A percentile compares a stretch with the other conserved stretches of the same genome.
Evolutionary conservation across 2,888 invertebrate genomes (phyloP).

Genomic region (Ormia ochracea): DNA sequence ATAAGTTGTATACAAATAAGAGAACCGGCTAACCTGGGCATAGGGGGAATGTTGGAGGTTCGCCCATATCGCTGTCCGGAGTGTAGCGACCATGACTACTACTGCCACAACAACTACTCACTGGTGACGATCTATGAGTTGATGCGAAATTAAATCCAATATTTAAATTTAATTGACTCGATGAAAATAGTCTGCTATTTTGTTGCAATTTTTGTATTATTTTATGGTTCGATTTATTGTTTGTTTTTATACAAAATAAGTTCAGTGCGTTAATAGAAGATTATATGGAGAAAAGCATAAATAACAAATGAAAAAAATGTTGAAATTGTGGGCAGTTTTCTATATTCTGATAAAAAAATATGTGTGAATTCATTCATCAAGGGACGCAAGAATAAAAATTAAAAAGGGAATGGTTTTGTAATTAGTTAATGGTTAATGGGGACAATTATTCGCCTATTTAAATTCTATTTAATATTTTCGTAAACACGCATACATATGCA

Average conservation of each 20-base stretch:
- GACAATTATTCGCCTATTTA: background rate
- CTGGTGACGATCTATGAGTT: constrained; percentile 77
- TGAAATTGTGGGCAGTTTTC: no score
- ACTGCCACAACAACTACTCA: constrained; percentile 78
- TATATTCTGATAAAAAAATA: no score
- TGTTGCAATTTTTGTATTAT: constrained; percentile 34
- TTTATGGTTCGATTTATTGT: constrained; percentile 9
- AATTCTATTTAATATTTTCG: background rate
- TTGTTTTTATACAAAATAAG: constrained; percentile 12
- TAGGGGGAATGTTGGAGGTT: constrained; percentile 76
- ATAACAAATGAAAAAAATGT: no score
- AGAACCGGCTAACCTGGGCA: constrained; percentile 77
- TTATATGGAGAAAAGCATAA: background rate
- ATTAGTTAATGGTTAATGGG: background rate
- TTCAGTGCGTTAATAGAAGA: background rate
- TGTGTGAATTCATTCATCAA: background rate
- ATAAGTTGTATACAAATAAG: constrained; percentile 39
- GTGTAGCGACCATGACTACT: constrained; percentile 78
- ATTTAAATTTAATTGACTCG: constrained; percentile 77
- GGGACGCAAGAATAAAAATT: background rate
- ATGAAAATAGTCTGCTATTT: constrained; percentile 76
- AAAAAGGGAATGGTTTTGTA: background rate
- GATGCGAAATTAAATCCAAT: constrained; percentile 77
- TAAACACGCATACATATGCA: background rate
- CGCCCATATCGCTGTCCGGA: constrained; percentile 76